Conservation (phyloP, 1,140 invertebrate genomes). For the Aculops lycopersici region DNA sequence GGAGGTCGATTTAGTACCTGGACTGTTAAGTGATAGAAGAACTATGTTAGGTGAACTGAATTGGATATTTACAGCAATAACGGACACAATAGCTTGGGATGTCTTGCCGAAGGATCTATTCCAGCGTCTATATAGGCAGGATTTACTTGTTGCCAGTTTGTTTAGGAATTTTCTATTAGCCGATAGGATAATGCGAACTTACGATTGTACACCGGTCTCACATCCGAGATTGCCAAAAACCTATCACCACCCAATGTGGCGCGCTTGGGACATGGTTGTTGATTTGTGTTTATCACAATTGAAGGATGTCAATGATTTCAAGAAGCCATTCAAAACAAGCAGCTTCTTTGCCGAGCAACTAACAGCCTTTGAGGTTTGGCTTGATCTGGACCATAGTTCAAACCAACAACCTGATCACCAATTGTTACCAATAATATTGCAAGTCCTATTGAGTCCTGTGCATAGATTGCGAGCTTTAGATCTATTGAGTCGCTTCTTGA, state of each 20-base stretch:
- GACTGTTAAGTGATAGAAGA: constrained; percentile 62
- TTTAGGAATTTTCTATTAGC: constrained; percentile 90
- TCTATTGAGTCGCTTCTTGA: constrained; percentile 68
- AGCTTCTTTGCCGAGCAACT: constrained; percentile 92
- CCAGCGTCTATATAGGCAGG: constrained; percentile 82
- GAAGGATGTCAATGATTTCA: constrained; percentile 30
- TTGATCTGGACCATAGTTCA: constrained; percentile 25
- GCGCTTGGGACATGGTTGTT: constrained; percentile 83
- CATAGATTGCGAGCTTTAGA: constrained; percentile 76
- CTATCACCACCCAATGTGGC: constrained; percentile 35
- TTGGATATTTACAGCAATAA: constrained; percentile 99
- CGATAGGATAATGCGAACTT: constrained; percentile 73
- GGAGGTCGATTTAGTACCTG: constrained; percentile 72
- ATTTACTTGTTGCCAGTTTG: constrained; percentile 81
- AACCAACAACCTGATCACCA: constrained; percentile 55
- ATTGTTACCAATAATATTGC: constrained; percentile 77
- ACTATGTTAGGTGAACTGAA: constrained; percentile 95
- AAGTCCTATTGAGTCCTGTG: constrained; percentile 77
- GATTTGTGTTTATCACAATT: constrained; percentile 70
- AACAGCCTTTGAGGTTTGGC: constrained; percentile 87
- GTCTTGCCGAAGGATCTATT: constrained; percentile 67
- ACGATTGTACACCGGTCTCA: constrained; percentile 78
- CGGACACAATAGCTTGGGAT: constrained; percentile 99
- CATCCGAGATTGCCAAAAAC: constrained; percentile 59
- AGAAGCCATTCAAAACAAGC: constrained; percentile 25